Conservation (phyloP, 2,797 vertebrate species). For the Sebastes oblongus region DNA sequence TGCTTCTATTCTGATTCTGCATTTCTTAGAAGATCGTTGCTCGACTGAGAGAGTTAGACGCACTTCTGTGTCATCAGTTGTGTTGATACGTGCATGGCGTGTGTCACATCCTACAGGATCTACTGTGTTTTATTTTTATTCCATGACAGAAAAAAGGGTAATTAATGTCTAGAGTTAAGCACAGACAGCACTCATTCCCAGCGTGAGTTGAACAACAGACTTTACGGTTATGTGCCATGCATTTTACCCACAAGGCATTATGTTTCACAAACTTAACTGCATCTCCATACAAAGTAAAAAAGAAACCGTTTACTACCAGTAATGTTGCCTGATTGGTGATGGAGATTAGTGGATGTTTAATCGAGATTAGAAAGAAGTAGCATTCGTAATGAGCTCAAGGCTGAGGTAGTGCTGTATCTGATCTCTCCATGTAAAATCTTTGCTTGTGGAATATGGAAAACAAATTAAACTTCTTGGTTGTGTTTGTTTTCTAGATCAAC, state of each 20-base stretch:
- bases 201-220: neutral
- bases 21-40: neutral
- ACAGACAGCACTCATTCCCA: neutral
- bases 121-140: neutral
- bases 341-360: neutral
- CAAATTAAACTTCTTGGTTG: neutral
- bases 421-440: neutral
- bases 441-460: neutral
- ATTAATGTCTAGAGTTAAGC: neutral
- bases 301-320: neutral
- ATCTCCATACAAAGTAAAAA: neutral
- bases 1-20: neutral
- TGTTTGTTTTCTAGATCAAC: constrained; percentile 85
- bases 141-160: neutral
- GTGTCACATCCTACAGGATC: neutral
- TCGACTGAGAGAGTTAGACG: neutral
- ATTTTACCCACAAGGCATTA: neutral
- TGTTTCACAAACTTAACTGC: neutral
- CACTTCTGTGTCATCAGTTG: neutral
- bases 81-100: neutral
- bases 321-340: neutral
- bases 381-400: neutral
- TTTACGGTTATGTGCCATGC: neutral
- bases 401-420: neutral
- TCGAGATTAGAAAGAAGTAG: neutral